Percentiles rank a stretch among this genome's conserved stretches.
Conservation (phyloP, 2,113 vertebrate genomes). For the Phoenicopterus ruber region DNA sequence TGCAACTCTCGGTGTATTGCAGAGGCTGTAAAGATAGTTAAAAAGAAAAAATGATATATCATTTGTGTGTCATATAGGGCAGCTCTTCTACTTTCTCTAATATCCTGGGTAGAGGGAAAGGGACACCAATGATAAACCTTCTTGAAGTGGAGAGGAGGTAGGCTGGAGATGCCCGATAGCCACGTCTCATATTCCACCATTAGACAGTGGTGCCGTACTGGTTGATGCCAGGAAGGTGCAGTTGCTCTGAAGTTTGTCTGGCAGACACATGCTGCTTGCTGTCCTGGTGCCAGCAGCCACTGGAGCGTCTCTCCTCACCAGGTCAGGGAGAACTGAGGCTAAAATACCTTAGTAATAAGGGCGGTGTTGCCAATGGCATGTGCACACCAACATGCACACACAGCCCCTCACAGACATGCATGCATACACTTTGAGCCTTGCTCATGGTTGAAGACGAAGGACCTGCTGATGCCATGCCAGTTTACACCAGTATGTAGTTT, state of each 20-base stretch:
- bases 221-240: neutral
- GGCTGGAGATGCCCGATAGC: neutral
- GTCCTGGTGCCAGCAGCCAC: neutral
- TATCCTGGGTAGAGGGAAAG: neutral
- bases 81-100: neutral
- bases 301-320: neutral
- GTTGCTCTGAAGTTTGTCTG: no score
- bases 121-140: neutral
- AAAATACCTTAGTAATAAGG: neutral
- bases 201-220: neutral
- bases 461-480: neutral
- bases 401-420: neutral
- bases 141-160: neutral
- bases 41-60: neutral
- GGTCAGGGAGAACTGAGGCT: neutral
- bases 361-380: neutral
- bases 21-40: neutral
- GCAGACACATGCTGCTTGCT: neutral
- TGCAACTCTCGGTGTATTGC: neutral
- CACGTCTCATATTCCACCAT: neutral
- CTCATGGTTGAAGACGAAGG: neutral
- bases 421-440: rapidly evolving
- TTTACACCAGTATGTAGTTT: neutral
- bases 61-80: neutral
- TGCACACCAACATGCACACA: no score